Evolutionary conservation across 2,113 vertebrate species (phyloP).

Genomic region (Python bivittatus): DNA sequence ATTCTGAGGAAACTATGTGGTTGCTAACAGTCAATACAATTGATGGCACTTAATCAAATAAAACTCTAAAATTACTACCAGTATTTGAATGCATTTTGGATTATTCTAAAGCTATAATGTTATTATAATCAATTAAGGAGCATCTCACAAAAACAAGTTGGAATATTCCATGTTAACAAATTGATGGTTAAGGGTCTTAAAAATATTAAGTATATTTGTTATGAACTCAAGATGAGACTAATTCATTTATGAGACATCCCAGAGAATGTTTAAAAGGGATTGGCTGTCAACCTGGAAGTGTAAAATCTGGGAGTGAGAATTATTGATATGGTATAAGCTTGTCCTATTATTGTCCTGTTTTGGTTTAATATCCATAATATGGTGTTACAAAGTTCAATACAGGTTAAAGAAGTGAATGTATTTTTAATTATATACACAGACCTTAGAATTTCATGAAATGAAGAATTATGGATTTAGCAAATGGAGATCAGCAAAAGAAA

Average conservation of each 20-base stretch:
- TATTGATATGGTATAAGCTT: too few species aligned
- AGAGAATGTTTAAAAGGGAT: too few species aligned
- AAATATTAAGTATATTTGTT: neutral
- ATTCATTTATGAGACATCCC: too few species aligned
- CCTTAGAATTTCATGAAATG: neutral
- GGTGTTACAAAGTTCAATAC: neutral
- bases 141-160: neutral
- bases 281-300: too few species aligned
- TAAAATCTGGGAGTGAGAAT: too few species aligned
- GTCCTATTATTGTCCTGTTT: too few species aligned
- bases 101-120: neutral
- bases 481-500: neutral
- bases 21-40: neutral
- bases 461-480: neutral
- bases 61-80: neutral
- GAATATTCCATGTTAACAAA: neutral
- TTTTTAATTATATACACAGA: neutral
- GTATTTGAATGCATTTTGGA: neutral
- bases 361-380: neutral
- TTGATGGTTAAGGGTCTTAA: neutral
- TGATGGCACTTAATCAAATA: neutral
- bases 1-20: neutral
- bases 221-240: neutral
- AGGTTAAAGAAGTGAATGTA: neutral
- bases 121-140: neutral